Conservation (phyloP, 2,888 invertebrate genomes). For the Spilarctia lutea region DNA sequence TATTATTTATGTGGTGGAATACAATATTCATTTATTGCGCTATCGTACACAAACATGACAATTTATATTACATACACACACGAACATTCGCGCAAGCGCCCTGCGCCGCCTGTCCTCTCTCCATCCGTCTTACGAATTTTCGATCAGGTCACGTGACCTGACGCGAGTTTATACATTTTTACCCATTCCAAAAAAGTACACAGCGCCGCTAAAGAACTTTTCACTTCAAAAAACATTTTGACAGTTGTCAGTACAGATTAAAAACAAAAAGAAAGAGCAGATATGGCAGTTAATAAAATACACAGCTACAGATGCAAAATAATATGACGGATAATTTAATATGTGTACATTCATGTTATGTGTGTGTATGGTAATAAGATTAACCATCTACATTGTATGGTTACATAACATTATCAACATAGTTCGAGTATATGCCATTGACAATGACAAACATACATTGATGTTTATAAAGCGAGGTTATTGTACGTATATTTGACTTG, state of each 20-base stretch:
- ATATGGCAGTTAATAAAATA: neutral
- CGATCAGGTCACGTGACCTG: too few relatives aligned
- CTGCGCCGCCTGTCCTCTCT: too few relatives aligned
- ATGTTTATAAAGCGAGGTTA: conserved; percentile 7
- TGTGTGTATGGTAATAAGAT: neutral
- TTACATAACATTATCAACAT: conserved; percentile 4
- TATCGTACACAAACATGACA: too few relatives aligned
- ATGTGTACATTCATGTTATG: neutral
- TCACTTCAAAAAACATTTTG: too few relatives aligned
- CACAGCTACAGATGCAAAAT: neutral
- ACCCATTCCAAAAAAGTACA: too few relatives aligned
- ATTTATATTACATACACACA: too few relatives aligned
- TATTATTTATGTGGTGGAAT: too few relatives aligned
- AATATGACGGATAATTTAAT: neutral
- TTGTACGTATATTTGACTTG: neutral
- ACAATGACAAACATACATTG: conserved; percentile 7
- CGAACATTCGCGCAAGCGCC: too few relatives aligned
- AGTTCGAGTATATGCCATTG: neutral
- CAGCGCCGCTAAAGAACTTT: too few relatives aligned
- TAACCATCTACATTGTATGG: conserved; percentile 1
- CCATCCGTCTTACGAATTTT: too few relatives aligned
- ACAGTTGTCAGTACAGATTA: neutral
- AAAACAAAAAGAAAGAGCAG: neutral
- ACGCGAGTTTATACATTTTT: too few relatives aligned
- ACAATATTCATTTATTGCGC: too few relatives aligned